Percentiles rank a stretch among this genome's conserved stretches.
Evolutionary conservation across 2,113 vertebrate genomes (phyloP).

Genomic region (Alaudala cheleensis): DNA sequence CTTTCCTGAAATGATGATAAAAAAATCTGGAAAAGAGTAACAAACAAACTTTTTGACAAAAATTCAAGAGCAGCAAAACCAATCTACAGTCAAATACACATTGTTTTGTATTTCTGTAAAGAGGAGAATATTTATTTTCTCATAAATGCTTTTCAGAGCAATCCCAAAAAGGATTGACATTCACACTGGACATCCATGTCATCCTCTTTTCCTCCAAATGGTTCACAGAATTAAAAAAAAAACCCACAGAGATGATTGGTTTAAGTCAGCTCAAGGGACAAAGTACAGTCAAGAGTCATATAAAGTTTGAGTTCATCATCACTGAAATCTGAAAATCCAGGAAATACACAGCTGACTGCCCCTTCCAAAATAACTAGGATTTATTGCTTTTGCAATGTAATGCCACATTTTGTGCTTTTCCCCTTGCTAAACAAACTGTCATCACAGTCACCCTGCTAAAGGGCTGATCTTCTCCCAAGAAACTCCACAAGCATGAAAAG

Average conservation of each 20-base stretch:
- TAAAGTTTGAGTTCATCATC: neutral
- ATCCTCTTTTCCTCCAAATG: neutral
- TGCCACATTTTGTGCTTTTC: neutral
- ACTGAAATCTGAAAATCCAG: neutral
- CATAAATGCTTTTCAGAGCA: neutral
- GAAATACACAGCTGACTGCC: neutral
- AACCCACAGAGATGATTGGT: fast-evolving
- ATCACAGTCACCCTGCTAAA: neutral
- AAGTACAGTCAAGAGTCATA: neutral
- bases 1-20: neutral
- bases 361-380: neutral
- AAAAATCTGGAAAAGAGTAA: neutral
- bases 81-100: neutral
- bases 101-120: neutral
- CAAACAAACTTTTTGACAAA: neutral
- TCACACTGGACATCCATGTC: neutral
- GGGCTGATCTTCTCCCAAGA: neutral
- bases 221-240: neutral
- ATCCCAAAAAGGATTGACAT: neutral
- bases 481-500: neutral
- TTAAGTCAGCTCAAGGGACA: neutral
- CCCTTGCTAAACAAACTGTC: neutral
- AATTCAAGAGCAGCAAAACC: neutral
- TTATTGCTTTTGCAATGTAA: neutral
- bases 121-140: neutral